A percentile compares a stretch with the other conserved stretches of the same genome.
Conservation (phyloP, 2,888 invertebrate genomes). For the Oasisia sp. region DNA sequence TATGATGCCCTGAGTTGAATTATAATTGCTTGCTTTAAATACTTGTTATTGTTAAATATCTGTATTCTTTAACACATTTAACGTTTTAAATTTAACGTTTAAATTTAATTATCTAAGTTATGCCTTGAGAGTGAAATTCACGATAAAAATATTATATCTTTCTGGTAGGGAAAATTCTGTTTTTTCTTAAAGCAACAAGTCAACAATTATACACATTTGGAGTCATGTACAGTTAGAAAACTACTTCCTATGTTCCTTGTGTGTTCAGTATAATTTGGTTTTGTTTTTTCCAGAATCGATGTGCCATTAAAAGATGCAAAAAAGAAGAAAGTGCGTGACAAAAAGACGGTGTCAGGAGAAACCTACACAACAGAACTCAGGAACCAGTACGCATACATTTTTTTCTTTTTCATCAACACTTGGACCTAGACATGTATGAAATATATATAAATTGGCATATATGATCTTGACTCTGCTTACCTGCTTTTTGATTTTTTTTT, state of each 20-base stretch:
- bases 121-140: neutral
- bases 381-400: neutral
- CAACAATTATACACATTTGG: neutral
- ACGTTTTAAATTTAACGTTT: no score
- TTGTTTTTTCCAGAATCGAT: neutral
- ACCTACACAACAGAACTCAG: neutral
- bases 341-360: neutral
- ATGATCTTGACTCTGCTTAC: no score
- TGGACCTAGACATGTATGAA: neutral
- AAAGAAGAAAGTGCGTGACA: neutral
- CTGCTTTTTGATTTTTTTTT: no score
- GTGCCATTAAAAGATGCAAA: neutral
- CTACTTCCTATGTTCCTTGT: neutral
- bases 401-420: neutral
- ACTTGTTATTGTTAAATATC: neutral
- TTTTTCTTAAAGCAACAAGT: neutral
- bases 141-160: neutral
- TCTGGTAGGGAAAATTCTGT: neutral
- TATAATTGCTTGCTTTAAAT: neutral
- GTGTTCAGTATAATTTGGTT: neutral
- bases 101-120: neutral
- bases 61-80: neutral
- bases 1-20: neutral
- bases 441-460: no score
- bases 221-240: neutral